Evolutionary conservation across 2,797 vertebrate genomes (phyloP), one percentile per base, ranked within the genome.

Genomic region (Neopelma chrysocephalum): DNA sequence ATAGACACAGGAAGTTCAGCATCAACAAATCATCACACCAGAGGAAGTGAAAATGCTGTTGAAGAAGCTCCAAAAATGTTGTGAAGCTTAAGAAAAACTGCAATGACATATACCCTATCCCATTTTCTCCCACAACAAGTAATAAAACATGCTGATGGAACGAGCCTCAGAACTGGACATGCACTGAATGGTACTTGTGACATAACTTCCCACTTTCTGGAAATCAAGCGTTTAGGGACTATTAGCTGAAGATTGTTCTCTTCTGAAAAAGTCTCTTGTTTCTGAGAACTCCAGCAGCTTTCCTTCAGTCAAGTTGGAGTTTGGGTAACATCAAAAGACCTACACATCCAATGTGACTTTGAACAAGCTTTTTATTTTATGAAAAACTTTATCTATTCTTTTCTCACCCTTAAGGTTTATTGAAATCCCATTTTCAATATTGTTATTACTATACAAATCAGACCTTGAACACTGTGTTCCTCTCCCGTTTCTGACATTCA

Each of bases 401-500:
- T 73, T 64, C 15, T 22, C 16, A 42, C 2, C 11, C 13, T 73
- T 11, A 17, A 57, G 54, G 8, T 51, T 73, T 54, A 5, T 47
- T 19, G 42, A 66, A 84, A 80, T 43, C 2, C 3, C 3, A 10
- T 70, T 86, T 77, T 78, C 13, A 51, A 6, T 31, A 58, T 23
- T 54, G 3, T 38, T 50, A 23, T 65, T 65, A 20, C 5, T 13
- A 36, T 48, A 65, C 3, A 80, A 86, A 73, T 62, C 25, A 66
- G 15, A 8, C 32, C 27, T 66, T 80, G 23, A 31, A 9, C 5
- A 47, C 2, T 1, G 1, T 0, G 0, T 40, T 27, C 21, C 4
- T 65, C 6, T 82, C 64, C 32, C 38, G 4, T 38, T 69, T 66
- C 21, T 38, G 26, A 56, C 0, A 0, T 57, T 21, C 18, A 5